Conservation (phyloP, 2,113 vertebrate species). For the Pao palembangensis region DNA sequence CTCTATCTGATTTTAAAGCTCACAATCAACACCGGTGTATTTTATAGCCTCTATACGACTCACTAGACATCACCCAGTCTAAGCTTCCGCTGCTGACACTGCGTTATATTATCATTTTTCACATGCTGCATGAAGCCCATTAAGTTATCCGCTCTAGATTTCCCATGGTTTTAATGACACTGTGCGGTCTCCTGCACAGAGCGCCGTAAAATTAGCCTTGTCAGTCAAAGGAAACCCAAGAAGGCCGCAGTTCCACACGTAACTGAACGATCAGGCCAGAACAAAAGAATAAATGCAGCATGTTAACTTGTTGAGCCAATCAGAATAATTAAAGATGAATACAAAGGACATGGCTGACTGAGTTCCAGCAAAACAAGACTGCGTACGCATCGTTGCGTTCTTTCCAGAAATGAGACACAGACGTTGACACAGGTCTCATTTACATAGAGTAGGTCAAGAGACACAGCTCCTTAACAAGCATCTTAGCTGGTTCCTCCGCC, state of each 20-base stretch:
- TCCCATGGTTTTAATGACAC: slow-evolving; percentile 83
- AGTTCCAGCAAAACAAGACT: not conserved
- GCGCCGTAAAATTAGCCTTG: slow-evolving; percentile 79
- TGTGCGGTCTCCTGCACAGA: slow-evolving; percentile 72
- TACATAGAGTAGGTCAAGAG: too few relatives aligned
- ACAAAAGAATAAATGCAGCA: slow-evolving; percentile 18
- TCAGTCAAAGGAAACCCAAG: slow-evolving; percentile 71
- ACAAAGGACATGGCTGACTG: not conserved
- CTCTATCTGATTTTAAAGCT: slow-evolving; percentile 2
- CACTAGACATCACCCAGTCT: not conserved
- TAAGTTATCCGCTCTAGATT: slow-evolving; percentile 79
- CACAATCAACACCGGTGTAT: not conserved
- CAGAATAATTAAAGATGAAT: not conserved
- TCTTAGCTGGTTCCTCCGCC: too few relatives aligned
- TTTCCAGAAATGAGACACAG: not conserved
- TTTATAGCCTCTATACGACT: not conserved
- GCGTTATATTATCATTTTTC: slow-evolving; percentile 27
- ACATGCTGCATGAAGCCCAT: slow-evolving; percentile 79
- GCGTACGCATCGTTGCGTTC: not conserved
- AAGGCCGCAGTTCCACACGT: slow-evolving; percentile 23
- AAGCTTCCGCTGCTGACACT: slow-evolving; percentile 3
- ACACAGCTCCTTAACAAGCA: too few relatives aligned
- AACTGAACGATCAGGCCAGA: not conserved
- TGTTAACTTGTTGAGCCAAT: not conserved
- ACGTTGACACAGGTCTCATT: not conserved